Conservation (phyloP, 2,797 vertebrate genomes). For the Pangasius djambal region DNA sequence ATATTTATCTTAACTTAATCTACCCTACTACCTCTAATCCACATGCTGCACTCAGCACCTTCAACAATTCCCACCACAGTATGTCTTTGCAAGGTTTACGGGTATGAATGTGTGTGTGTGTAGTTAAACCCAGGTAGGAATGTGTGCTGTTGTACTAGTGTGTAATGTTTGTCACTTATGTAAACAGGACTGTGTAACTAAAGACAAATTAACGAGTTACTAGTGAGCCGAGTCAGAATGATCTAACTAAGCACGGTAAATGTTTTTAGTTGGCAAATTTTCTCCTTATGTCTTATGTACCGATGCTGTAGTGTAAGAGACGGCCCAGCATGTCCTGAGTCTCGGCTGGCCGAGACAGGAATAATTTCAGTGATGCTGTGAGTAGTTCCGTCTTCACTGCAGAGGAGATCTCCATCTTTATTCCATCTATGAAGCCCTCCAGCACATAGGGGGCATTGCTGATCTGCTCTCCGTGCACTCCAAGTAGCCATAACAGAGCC, state of each 20-base stretch:
- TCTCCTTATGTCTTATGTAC: slow-evolving; percentile 65
- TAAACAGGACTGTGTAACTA: background rate
- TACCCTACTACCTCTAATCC: no score
- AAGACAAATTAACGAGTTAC: background rate
- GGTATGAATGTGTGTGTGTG: no score
- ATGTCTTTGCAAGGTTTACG: no score
- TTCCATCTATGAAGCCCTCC: slow-evolving; percentile 86
- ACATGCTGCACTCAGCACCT: no score
- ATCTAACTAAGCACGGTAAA: background rate
- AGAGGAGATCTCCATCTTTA: slow-evolving; percentile 81
- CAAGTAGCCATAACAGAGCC: slow-evolving; percentile 91
- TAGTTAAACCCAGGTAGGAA: no score
- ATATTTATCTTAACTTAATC: background rate
- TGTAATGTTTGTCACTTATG: no score
- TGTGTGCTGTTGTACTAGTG: no score
- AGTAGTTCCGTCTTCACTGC: slow-evolving; percentile 91
- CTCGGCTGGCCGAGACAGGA: slow-evolving; percentile 89
- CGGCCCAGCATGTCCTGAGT: slow-evolving; percentile 92
- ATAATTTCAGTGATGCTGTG: slow-evolving; percentile 83
- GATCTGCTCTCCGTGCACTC: slow-evolving; percentile 83
- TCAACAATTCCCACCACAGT: no score
- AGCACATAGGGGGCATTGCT: slow-evolving; percentile 86
- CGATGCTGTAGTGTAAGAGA: slow-evolving; percentile 87
- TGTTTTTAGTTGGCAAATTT: background rate
- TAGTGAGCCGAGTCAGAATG: background rate